Evolutionary conservation across 1,140 invertebrate genomes (phyloP).

Genomic region (Phortica variegata): DNA sequence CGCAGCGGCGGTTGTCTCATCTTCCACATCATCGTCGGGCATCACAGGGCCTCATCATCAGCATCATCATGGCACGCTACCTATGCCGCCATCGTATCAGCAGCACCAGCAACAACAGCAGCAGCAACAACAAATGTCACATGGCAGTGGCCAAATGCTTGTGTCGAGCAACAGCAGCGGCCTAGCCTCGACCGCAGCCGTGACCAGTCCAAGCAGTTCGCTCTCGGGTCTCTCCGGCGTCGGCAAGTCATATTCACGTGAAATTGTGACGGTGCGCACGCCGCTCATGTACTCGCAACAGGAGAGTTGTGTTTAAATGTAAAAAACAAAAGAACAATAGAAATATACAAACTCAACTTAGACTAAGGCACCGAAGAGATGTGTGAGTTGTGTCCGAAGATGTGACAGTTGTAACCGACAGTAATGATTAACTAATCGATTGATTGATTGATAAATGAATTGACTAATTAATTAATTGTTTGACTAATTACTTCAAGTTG

Average conservation of each 20-base stretch:
- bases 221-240: constrained; percentile 44
- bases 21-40: constrained; percentile 20
- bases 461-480: neutral
- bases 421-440: neutral
- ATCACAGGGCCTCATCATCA: constrained; percentile 30
- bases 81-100: constrained; percentile 48
- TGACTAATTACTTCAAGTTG: neutral
- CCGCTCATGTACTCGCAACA: constrained; percentile 78
- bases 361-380: too few relatives aligned
- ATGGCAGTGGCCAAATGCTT: constrained; percentile 47
- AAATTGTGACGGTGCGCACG: constrained; percentile 80
- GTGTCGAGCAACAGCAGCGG: constrained; percentile 52
- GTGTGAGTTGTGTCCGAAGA: too few relatives aligned
- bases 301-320: constrained; percentile 78
- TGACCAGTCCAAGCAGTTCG: constrained; percentile 63
- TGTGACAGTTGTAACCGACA: too few relatives aligned
- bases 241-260: constrained; percentile 61
- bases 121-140: constrained; percentile 33
- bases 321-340: neutral
- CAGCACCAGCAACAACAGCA: constrained; percentile 42
- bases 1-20: neutral
- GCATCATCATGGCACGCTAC: constrained; percentile 40
- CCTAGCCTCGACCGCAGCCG: constrained; percentile 41
- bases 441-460: neutral
- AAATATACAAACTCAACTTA: too few relatives aligned